phyloP scores from a whole-genome alignment of 2,797 vertebrate genomes.

The Spheniscus humboldti region DNA sequence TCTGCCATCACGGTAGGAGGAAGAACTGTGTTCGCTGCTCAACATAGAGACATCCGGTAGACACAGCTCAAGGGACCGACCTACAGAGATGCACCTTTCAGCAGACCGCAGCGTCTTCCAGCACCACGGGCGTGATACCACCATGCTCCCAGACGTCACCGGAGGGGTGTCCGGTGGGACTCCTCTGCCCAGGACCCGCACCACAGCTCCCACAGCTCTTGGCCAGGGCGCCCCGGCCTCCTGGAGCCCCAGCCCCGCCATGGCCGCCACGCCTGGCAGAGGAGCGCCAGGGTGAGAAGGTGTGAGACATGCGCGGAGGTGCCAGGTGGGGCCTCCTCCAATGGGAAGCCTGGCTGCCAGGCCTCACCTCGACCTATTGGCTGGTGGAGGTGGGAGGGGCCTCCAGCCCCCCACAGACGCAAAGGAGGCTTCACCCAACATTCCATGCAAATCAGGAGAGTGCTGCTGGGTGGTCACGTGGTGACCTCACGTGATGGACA shows the following conservation, averaged over 20 bases:
- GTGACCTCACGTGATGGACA: background rate
- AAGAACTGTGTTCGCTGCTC: accelerated
- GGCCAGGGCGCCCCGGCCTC: accelerated
- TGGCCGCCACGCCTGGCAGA: accelerated
- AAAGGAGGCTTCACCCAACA: conserved; percentile 69
- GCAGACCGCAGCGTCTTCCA: accelerated
- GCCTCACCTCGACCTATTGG: conserved; percentile 69
- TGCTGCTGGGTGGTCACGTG: conserved; percentile 61
- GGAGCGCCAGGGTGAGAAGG: accelerated
- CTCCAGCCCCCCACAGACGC: background rate
- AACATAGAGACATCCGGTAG: accelerated
- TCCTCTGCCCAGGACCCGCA: accelerated
- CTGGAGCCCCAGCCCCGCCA: accelerated
- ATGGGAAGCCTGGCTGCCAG: background rate
- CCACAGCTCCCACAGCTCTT: accelerated
- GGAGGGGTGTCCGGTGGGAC: accelerated
- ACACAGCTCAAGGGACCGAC: too few species aligned
- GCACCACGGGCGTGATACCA: accelerated
- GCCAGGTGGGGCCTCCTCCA: background rate
- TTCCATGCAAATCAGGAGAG: conserved; percentile 57
- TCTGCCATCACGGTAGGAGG: background rate
- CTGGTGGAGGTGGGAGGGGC: conserved; percentile 73
- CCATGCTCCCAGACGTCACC: accelerated
- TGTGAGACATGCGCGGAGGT: background rate
- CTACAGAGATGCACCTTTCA: accelerated